Evolutionary conservation across 2,113 vertebrate genomes (phyloP).

Genomic region (Gracilinanus agilis): DNA sequence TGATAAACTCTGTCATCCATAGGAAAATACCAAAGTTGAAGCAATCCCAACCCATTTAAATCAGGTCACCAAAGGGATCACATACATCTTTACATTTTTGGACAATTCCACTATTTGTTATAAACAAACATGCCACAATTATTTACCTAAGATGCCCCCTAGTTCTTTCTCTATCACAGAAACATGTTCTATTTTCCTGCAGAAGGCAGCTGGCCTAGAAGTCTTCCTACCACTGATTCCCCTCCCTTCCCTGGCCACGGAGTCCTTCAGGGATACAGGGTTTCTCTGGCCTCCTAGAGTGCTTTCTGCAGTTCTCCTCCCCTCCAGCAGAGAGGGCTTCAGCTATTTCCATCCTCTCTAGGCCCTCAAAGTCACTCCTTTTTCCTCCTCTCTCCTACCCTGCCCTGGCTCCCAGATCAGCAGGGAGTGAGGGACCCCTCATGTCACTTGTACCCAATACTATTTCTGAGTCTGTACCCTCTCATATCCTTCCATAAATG

Average conservation of each 20-base stretch:
- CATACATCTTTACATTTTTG: conserved; percentile 63
- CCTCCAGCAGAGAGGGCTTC: neutral
- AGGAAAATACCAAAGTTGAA: conserved; percentile 75
- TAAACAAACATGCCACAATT: conserved; percentile 51
- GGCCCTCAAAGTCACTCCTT: neutral
- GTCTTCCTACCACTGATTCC: neutral
- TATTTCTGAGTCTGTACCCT: neutral
- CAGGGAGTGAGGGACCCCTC: neutral
- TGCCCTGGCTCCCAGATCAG: neutral
- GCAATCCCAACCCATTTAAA: conserved; percentile 72
- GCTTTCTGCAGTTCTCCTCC: neutral
- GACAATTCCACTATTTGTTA: conserved; percentile 51
- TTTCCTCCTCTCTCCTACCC: too few relatives aligned
- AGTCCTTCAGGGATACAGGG: neutral
- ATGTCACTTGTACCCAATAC: neutral
- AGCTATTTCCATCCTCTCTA: neutral
- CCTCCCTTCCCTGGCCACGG: neutral
- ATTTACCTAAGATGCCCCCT: conserved; percentile 37
- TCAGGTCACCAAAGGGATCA: conserved; percentile 50
- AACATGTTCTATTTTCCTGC: neutral
- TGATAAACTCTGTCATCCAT: conserved; percentile 66
- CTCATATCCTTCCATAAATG: neutral
- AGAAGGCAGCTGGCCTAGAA: neutral
- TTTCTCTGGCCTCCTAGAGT: neutral
- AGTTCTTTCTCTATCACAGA: conserved; percentile 51